Conservation (phyloP, 2,888 invertebrate genomes). For the Trilocha varians region DNA sequence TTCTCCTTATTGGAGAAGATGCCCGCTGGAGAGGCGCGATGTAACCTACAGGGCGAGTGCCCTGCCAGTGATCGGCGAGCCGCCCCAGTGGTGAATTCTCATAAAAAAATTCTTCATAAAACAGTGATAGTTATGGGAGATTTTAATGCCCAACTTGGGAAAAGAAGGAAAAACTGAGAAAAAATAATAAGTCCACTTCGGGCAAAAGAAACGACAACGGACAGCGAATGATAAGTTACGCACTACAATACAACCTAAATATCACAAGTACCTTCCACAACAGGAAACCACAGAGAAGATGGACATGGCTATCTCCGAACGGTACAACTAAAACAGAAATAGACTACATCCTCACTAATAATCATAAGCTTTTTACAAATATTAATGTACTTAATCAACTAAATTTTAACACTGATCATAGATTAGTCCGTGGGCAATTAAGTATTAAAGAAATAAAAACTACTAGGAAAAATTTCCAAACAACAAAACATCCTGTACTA, state of each 20-base stretch:
- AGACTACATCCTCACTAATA: conserved; percentile 11
- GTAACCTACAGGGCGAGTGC: too few species aligned
- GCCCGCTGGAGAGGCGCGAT: too few species aligned
- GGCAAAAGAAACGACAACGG: conserved; percentile 15
- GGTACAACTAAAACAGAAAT: conserved; percentile 13
- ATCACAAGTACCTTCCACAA: conserved; percentile 14
- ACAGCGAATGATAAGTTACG: conserved; percentile 12
- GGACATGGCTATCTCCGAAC: conserved; percentile 16
- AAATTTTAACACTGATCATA: conserved; percentile 8
- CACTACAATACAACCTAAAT: conserved; percentile 10
- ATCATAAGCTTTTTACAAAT: conserved; percentile 7
- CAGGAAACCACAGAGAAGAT: conserved; percentile 11
- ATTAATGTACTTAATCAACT: conserved; percentile 10
- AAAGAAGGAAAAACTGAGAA: conserved; percentile 9
- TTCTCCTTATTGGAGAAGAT: too few species aligned
- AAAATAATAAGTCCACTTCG: conserved; percentile 8
- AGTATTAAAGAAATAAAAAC: conserved; percentile 1
- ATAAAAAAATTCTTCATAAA: too few species aligned
- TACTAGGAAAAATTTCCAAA: too few species aligned
- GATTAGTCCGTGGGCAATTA: conserved; percentile 5
- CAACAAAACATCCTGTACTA: too few species aligned
- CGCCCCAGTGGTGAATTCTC: too few species aligned
- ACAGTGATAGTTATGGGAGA: conserved; percentile 14
- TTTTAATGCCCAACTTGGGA: conserved; percentile 12
- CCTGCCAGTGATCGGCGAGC: too few species aligned